Evolutionary conservation across 2,113 vertebrate genomes (phyloP), one percentile per base, ranked within the genome.

Genomic region (zebrafish (Danio rerio)): DNA sequence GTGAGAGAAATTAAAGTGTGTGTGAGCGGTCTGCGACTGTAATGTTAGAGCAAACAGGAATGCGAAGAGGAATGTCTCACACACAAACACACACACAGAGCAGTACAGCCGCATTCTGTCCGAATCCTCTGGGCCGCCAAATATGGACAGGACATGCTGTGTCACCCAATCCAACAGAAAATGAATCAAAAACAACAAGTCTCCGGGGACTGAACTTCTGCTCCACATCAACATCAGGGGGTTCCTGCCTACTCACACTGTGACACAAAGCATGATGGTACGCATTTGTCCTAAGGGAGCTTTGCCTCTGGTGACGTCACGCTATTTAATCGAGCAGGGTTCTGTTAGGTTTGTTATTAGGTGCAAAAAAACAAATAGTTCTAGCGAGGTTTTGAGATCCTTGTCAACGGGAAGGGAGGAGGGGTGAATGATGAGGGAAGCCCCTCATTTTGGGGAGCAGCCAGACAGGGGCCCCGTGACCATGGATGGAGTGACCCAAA

Each of bases 401-500:
- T n/a, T 18, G 15, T 18, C 50, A 78, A 76, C 9, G 61, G 45
- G 15, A 49, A 21, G 49, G 21, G 20, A 56, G 5, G 8, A 63
- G 9, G 66, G n/a, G 47, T 11, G 20, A 47, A 6, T 43, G 65
- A 61, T 7, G 5, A 68, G 80, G 66, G 42, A 80, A 83, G 45
- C 75, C 73, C 61, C 66, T 84, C 15, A 52, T 73, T 13, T 65
- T 82, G 71, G 81, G 61, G 50, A 47, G 31, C 16, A 52, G 80
- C 69, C 69, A 73, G 58, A 15, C 56, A 73, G 80, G 45, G 80
- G 69, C 80, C 69, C 80, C 1, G 5, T 81, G 81, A 20, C 40
- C 40, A 45, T 49, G 9, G 50, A 53, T 18, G 16, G n/a, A 10
- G 13, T 84, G 80, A 79, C 81, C 71, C 70, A 86, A 80, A 86